Evolutionary conservation across 2,797 vertebrate genomes (phyloP), one percentile per base, ranked within the genome.

Genomic region (Zalophus californianus): DNA sequence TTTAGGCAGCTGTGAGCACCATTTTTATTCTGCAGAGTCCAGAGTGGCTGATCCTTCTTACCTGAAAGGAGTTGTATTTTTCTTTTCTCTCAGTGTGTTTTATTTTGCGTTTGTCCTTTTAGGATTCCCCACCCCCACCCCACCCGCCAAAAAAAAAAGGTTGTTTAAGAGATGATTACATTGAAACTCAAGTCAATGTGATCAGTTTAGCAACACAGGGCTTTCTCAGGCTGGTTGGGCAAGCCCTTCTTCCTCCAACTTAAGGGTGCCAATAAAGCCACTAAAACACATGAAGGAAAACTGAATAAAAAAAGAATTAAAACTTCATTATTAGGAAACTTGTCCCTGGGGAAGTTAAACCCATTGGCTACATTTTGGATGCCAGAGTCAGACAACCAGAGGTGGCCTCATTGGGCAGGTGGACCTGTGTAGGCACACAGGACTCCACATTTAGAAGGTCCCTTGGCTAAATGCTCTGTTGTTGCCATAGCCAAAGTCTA

Each of bases 31-130:
- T 12, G 18, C 0, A 16, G 56, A 77, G 80, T 54, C 41, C 25
- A 27, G 10, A 20, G 29, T 54, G 16, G 35, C 54, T 83, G 23
- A 54, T 77, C 32, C 48, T 82, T 41, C 20, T 52, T 41, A 9
- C 58, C 38, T 91, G 72, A 44, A 77, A 89, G 18, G 21, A 62
- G 15, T 20, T 94, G 8, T 3, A 20, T 32, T 85, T 90, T 92
- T 8, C 3, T 11, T 86, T 90, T 64, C 11, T 79, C 2, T 38
- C n/a, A 7, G 8, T 41, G 7, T 38, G 4, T 18, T 90, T 56
- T 84, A 20, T 41, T 91, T 77, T 89, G 29, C 18, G 68, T 91
- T 58, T 50, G 16, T 86, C 83, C 16, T 92, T 94, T 68, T 50
- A 27, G 15, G 29, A 72, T 52, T 7, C 2, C 5, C 0, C 21